A percentile compares a stretch with the other conserved stretches of the same genome.
Conservation (phyloP, 2,888 invertebrate genomes). For the Hylaea fasciaria region DNA sequence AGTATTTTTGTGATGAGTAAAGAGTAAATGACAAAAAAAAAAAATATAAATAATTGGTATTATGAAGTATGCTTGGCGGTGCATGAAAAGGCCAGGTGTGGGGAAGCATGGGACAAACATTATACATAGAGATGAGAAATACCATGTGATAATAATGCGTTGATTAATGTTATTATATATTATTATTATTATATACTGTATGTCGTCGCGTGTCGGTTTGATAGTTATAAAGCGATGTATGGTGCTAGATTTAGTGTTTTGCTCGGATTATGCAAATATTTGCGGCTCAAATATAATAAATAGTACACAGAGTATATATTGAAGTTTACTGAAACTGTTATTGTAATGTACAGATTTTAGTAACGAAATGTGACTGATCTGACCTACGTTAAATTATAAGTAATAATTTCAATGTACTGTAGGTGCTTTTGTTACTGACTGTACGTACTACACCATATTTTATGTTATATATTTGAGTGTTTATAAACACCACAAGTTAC, state of each 20-base stretch:
- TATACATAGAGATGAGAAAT: slow-evolving; percentile 26
- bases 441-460: slow-evolving; percentile 16
- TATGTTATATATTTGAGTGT: slow-evolving; percentile 21
- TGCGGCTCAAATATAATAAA: slow-evolving; percentile 45
- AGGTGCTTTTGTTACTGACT: slow-evolving; percentile 29
- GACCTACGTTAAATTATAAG: slow-evolving; percentile 18
- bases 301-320: slow-evolving; percentile 39
- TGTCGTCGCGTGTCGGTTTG: slow-evolving; percentile 23
- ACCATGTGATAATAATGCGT: slow-evolving; percentile 22
- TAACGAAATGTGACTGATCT: slow-evolving; percentile 16
- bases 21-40: slow-evolving; percentile 81
- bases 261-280: slow-evolving; percentile 43
- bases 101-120: slow-evolving; percentile 16
- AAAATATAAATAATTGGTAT: slow-evolving; percentile 49
- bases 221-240: slow-evolving; percentile 31
- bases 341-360: slow-evolving; percentile 30
- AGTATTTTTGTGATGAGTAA: slow-evolving; percentile 75
- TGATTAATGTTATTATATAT: too few relatives aligned
- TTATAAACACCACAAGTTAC: slow-evolving; percentile 26
- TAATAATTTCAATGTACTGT: slow-evolving; percentile 10
- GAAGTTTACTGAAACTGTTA: slow-evolving; percentile 34
- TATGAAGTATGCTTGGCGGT: slow-evolving; percentile 46
- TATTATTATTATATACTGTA: slow-evolving; percentile 9
- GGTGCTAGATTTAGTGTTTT: slow-evolving; percentile 43
- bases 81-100: slow-evolving; percentile 47